Evolutionary conservation across 2,888 invertebrate species (phyloP).

Genomic region (Pristionchus japonicus): DNA sequence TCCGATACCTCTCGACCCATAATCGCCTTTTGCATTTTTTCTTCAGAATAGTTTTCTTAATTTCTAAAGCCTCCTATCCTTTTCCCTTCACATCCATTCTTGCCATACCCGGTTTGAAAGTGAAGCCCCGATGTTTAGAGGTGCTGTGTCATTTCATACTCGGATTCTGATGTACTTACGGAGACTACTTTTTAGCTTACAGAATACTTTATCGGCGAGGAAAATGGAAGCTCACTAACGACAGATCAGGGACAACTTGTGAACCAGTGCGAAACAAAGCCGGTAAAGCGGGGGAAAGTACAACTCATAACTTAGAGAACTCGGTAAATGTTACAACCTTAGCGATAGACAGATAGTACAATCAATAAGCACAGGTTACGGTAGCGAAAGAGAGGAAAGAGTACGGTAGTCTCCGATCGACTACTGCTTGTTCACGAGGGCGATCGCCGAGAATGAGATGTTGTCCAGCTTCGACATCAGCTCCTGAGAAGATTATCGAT

Average conservation of each 20-base stretch:
- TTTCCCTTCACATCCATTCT: too few relatives aligned
- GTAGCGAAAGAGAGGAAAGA: background rate
- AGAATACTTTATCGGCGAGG: slow-evolving; percentile 23
- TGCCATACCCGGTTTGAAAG: too few relatives aligned
- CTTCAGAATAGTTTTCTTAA: too few relatives aligned
- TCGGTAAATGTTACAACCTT: background rate
- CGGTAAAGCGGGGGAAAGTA: slow-evolving; percentile 27
- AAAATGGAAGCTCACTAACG: background rate
- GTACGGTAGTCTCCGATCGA: background rate
- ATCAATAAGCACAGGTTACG: background rate
- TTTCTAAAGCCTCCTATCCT: too few relatives aligned
- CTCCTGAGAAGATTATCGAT: slow-evolving; percentile 54
- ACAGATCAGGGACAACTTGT: background rate
- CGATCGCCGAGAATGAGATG: slow-evolving; percentile 68
- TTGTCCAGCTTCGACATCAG: slow-evolving; percentile 65
- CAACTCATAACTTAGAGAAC: background rate
- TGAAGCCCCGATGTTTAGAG: too few relatives aligned
- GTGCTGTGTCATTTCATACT: too few relatives aligned
- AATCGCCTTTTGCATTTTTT: too few relatives aligned
- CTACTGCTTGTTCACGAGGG: slow-evolving; percentile 62
- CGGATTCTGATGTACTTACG: too few relatives aligned
- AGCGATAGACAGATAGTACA: background rate
- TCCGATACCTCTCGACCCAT: too few relatives aligned
- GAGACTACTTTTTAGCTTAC: too few relatives aligned
- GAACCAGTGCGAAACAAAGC: slow-evolving; percentile 13